Conservation (phyloP, 2,113 vertebrate species). For the Nyctibius bracteatus region DNA sequence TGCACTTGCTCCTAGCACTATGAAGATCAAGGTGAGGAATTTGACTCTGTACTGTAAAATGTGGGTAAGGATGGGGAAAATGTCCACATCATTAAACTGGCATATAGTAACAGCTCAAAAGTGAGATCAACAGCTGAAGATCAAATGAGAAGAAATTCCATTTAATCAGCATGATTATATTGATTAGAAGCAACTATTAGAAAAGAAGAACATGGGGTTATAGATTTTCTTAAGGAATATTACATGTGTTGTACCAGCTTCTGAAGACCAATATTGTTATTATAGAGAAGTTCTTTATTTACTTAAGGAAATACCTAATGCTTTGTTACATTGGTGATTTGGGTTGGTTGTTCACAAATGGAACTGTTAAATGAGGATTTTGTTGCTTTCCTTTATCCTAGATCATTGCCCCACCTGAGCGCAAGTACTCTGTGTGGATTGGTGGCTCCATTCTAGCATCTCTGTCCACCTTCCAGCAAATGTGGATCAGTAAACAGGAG, state of each 20-base stretch:
- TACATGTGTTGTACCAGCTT: neutral
- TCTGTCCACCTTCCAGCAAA: slow-evolving; percentile 91
- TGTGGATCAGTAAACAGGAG: slow-evolving; percentile 97
- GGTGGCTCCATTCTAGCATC: slow-evolving; percentile 84
- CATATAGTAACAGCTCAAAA: neutral
- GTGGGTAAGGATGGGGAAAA: neutral
- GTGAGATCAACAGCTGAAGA: neutral
- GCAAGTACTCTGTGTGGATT: slow-evolving; percentile 86
- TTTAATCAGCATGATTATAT: neutral
- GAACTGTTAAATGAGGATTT: neutral
- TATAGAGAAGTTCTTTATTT: neutral
- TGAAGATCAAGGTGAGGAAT: slow-evolving; percentile 90
- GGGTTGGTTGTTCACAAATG: neutral
- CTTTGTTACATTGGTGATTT: neutral
- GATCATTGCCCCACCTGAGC: slow-evolving; percentile 90
- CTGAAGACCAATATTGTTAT: neutral
- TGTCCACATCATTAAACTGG: neutral
- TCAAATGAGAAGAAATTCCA: neutral
- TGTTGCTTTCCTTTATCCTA: slow-evolving; percentile 46
- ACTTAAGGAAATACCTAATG: neutral
- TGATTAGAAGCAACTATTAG: neutral
- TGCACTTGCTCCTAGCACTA: slow-evolving; percentile 90
- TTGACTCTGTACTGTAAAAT: neutral
- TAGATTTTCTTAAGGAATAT: neutral
- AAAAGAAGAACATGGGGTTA: neutral